These are phyloP conservation scores for Percopsis omiscomaycus DNA, from an alignment of 2,797 vertebrate genomes.

Conservation along the genomic window DNA sequence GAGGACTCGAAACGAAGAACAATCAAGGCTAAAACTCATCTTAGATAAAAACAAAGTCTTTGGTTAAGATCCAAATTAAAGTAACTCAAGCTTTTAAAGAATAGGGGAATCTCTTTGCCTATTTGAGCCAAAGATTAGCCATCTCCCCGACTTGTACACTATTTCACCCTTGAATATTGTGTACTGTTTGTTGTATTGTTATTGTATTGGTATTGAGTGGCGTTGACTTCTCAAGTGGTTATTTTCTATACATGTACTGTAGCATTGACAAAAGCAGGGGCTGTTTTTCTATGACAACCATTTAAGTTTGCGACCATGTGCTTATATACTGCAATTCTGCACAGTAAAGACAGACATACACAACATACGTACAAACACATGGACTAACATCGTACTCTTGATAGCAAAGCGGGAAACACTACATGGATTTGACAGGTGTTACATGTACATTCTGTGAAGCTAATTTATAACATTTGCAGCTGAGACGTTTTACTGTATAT, in stretches of 20 bases:
- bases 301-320: slow-evolving; percentile 52
- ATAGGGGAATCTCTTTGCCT: slow-evolving; percentile 37
- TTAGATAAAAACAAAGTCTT: slow-evolving; percentile 6
- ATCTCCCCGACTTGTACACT: slow-evolving; percentile 59
- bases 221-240: slow-evolving; percentile 54
- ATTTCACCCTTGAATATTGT: slow-evolving; percentile 62
- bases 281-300: slow-evolving; percentile 35
- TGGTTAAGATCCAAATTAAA: slow-evolving; percentile 15
- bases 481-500: slow-evolving; percentile 71
- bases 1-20: slow-evolving; percentile 51
- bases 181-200: slow-evolving; percentile 63
- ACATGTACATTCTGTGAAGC: slow-evolving; percentile 75
- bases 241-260: slow-evolving; percentile 65
- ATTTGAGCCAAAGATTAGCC: slow-evolving; percentile 78
- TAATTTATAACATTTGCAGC: slow-evolving; percentile 78
- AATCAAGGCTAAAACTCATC: slow-evolving; percentile 48
- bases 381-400: not conserved
- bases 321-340: slow-evolving; percentile 62
- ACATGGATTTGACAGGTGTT: slow-evolving; percentile 42
- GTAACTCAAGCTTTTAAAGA: slow-evolving; percentile 26
- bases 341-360: slow-evolving; percentile 41
- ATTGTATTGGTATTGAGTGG: slow-evolving; percentile 57
- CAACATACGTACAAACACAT: slow-evolving; percentile 16
- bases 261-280: slow-evolving; percentile 66
- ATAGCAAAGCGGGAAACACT: slow-evolving; percentile 35